phyloP scores from a whole-genome alignment of 2,888 invertebrate species.

The Epirrita christyi region DNA sequence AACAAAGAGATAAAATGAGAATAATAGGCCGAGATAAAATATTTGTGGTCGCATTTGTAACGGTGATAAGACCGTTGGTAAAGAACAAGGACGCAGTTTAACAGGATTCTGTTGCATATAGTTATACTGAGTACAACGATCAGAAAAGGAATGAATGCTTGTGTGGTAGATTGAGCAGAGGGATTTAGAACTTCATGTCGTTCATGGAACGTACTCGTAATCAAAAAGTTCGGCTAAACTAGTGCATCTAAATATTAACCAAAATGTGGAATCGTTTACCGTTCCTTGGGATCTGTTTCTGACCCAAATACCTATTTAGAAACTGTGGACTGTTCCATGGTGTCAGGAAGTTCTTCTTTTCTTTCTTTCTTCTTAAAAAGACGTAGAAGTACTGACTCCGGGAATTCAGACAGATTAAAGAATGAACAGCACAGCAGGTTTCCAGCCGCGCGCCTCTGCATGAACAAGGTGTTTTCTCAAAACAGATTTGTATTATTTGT shows the following conservation, averaged over 20 bases:
- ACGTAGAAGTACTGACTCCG: too few relatives aligned
- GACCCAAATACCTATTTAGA: neutral
- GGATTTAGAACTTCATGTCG: neutral
- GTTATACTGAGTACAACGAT: conserved; percentile 1
- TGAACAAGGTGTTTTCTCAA: too few relatives aligned
- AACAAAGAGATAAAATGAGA: conserved; percentile 39
- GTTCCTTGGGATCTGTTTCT: neutral
- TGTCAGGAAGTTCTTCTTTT: too few relatives aligned
- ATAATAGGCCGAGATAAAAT: conserved; percentile 37
- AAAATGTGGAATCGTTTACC: neutral
- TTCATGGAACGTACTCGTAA: neutral
- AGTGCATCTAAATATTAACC: neutral
- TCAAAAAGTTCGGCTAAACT: neutral
- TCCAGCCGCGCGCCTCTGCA: too few relatives aligned
- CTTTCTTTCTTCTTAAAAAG: too few relatives aligned
- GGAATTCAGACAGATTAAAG: too few relatives aligned
- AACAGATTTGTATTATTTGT: too few relatives aligned
- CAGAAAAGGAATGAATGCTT: neutral
- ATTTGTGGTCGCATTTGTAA: conserved; percentile 38
- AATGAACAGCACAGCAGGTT: too few relatives aligned
- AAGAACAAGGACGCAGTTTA: conserved; percentile 26
- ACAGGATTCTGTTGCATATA: conserved; percentile 16
- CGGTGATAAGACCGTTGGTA: conserved; percentile 34
- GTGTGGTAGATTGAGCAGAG: neutral
- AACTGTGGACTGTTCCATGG: too few relatives aligned